Conservation (phyloP, 1,140 invertebrate species). For the Drosophila leontia region DNA sequence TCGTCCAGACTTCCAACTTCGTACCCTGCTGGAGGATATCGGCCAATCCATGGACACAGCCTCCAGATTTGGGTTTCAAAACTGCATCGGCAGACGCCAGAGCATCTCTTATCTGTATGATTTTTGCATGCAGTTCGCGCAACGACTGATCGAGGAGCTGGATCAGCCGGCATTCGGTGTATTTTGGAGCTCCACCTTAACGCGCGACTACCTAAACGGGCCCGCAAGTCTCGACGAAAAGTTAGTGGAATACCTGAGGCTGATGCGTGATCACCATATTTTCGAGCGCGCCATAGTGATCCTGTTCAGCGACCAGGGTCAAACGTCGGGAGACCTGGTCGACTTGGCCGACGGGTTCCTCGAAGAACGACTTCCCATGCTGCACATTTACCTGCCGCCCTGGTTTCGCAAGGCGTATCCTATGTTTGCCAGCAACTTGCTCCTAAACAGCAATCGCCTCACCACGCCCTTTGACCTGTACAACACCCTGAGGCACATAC, state of each 20-base stretch:
- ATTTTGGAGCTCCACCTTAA: conserved; percentile 91
- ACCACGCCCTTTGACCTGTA: conserved; percentile 93
- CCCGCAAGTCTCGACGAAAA: conserved; percentile 88
- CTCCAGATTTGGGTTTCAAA: conserved; percentile 8
- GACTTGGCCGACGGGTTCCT: conserved; percentile 88
- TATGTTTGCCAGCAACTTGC: conserved; percentile 88
- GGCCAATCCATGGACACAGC: conserved; percentile 56
- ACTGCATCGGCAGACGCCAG: conserved; percentile 87
- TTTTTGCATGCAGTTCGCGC: conserved; percentile 86
- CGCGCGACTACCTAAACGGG: conserved; percentile 90
- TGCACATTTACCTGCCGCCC: conserved; percentile 91
- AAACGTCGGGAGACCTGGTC: conserved; percentile 92
- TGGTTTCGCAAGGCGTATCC: conserved; percentile 89
- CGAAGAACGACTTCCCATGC: conserved; percentile 95
- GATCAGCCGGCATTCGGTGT: conserved; percentile 88
- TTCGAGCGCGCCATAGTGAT: conserved; percentile 90
- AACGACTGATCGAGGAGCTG: conserved; percentile 53
- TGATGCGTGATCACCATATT: conserved; percentile 32
- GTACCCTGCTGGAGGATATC: conserved; percentile 89
- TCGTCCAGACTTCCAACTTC: conserved; percentile 92
- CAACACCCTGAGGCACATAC: conserved; percentile 86
- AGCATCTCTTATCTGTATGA: conserved; percentile 86
- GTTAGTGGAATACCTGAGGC: conserved; percentile 86
- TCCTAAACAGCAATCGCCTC: conserved; percentile 90
- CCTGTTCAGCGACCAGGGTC: conserved; percentile 96